Evolutionary conservation across 2,888 invertebrate genomes (phyloP), one percentile per base, ranked within the genome.

Genomic region (Gymnocheta viridis): DNA sequence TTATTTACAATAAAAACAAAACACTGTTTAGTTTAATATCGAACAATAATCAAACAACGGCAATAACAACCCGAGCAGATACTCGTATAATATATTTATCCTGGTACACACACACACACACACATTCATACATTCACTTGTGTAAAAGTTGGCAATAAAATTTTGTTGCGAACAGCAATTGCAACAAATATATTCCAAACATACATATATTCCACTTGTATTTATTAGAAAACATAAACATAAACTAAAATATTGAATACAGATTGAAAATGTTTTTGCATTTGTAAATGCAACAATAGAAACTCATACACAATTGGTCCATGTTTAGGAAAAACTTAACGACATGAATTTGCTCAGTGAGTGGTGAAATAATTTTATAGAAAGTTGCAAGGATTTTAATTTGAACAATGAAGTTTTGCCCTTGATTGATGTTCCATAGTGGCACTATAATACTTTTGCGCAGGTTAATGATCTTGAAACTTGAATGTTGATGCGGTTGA

Each of bases 11-110:
- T 76, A 77, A 77, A 58, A 58, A 69, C 51, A 69, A 78, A 44
- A 38, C 27, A 58, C 29, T 29, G 77, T 69, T 69, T 69, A 49
- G 41, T 60, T 78, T 69, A 69, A 69, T 41, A 44, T 54, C 29
- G 69, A 70, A 78, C 69, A 78, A 69, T 78, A 78, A 69, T 51
- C 60, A 41, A 78, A 78, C 73, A 82, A 77, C 72, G 41, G 66
- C 56, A 66, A 51, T 29, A 64, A 41, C 17, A 73, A 38, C 14
- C 9, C 10, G 1, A 54, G 24, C 51, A 64, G 17, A 29, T n/a
- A n/a, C 22, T 32, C n/a, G 24, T 44, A 17, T 4, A 19, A 12
- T 7, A 12, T 12, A 38, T 9, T 32, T 9, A 32, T n/a, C n/a
- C 32, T 32, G 5, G 7, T 7, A 32, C 6, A 32, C 9, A 9